Base-by-base conservation (phyloP, 2,113 vertebrate genomes). In the Colaptes auratus region DNA sequence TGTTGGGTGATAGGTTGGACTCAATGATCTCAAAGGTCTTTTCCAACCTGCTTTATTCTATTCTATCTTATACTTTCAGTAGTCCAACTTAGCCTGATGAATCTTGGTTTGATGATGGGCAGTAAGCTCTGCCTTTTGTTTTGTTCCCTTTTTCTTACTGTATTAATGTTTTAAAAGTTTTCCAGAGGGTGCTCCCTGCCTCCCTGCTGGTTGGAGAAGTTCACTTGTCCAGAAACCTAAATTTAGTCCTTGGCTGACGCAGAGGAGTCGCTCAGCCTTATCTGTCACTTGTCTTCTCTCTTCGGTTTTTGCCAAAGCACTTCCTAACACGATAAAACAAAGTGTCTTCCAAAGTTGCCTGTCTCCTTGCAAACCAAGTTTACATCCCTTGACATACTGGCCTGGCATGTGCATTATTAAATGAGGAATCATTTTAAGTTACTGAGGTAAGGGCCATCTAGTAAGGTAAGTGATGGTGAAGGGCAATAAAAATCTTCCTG, bases 301-400 rank as follows among this genome's bases (percentile, higher is more conserved):
- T 7, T 56, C 0, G 35, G 19, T 61, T 93, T 96, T 82, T 92
- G 78, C 78, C 84, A 85, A 61, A 95, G n/a, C 77, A 55, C 67
- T 82, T 85, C 50, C 66, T 91, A 79, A 87, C 66, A 87, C 75
- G 74, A 82, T 93, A 70, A 86, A 65, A 48, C 72, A 52, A 70
- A 87, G 19, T 79, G 46, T 33, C 63, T 85, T 92, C 77, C 44
- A 75, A 87, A 91, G 30, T 24, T 92, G 36, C 71, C 10, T 76
- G 66, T 52, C 84, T 87, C 42, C 66, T 84, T 72, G 63, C 31
- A 89, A 85, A 79, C 33, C 55, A 13, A 86, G 64, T 93, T 88
- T 88, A 24, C 42, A 19, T 88, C 42, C 28, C 58, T 70, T 77
- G 76, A 88, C 92, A 83, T 77, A 77, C 46, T 33, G 60, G 24